Conservation (phyloP, 1,140 invertebrate species). For the Proctacanthus coquilletti region DNA sequence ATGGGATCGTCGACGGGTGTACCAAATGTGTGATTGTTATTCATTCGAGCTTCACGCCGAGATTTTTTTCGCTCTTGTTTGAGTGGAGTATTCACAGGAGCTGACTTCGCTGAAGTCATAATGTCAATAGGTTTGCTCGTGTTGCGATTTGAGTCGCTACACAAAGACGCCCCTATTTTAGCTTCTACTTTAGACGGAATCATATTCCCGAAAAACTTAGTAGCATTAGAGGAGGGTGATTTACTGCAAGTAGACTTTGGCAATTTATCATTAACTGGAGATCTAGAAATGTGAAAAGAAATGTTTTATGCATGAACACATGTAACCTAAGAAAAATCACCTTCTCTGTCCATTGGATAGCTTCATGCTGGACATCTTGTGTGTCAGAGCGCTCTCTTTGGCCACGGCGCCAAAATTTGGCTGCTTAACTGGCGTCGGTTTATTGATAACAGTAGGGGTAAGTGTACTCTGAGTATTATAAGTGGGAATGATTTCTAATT, state of each 20-base stretch:
- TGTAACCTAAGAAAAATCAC: neutral
- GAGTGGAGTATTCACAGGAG: neutral
- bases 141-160: constrained; percentile 11
- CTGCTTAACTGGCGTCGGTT: constrained; percentile 25
- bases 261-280: neutral
- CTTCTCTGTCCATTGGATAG: neutral
- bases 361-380: constrained; percentile 9
- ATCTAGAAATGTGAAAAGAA: neutral
- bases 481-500: constrained; percentile 12
- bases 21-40: constrained; percentile 32
- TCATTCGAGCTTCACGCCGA: constrained; percentile 18
- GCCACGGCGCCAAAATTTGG: constrained; percentile 21
- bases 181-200: constrained; percentile 28
- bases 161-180: constrained; percentile 13
- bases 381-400: constrained; percentile 3
- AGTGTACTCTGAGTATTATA: constrained; percentile 10
- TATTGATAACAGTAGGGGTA: constrained; percentile 22
- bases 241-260: too few species aligned
- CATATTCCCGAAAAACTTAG: constrained; percentile 26
- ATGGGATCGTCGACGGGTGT: constrained; percentile 34
- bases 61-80: constrained; percentile 12
- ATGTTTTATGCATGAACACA: neutral
- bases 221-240: constrained; percentile 12
- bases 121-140: constrained; percentile 23
- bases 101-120: constrained; percentile 8